These are phyloP conservation scores for Arnoldichthys spilopterus DNA, from an alignment of 2,797 vertebrate species.

Conservation along the genomic window DNA sequence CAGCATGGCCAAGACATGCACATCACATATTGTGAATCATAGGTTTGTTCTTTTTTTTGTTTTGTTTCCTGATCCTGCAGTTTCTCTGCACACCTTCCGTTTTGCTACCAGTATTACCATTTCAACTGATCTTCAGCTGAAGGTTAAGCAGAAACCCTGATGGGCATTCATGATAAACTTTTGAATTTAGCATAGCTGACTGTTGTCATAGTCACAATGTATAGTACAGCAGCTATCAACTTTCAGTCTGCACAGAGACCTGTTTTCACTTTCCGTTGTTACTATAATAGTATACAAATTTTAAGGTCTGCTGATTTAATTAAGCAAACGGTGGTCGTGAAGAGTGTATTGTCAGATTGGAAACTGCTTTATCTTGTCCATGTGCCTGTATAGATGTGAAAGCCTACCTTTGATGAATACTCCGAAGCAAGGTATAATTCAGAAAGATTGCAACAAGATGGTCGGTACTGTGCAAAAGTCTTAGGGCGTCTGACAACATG, in stretches of 20 bases:
- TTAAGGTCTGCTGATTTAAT: not conserved
- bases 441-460: not conserved
- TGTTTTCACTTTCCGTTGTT: not conserved
- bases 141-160: not conserved
- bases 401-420: not conserved
- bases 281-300: not conserved
- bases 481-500: not conserved
- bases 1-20: no score
- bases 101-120: no score
- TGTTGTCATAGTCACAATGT: slow-evolving; percentile 18
- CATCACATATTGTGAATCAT: no score
- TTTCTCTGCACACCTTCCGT: no score
- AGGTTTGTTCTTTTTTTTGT: no score
- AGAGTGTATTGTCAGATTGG: not conserved
- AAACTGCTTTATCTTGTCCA: not conserved
- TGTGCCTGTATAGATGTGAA: not conserved
- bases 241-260: slow-evolving; percentile 11
- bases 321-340: no score
- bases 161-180: no score
- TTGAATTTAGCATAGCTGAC: not conserved
- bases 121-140: no score
- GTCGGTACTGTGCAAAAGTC: not conserved
- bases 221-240: slow-evolving; percentile 5
- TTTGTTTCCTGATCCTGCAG: no score
- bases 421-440: not conserved